phyloP scores from a whole-genome alignment of 2,888 invertebrate genomes.

The Rhagonycha lutea region DNA sequence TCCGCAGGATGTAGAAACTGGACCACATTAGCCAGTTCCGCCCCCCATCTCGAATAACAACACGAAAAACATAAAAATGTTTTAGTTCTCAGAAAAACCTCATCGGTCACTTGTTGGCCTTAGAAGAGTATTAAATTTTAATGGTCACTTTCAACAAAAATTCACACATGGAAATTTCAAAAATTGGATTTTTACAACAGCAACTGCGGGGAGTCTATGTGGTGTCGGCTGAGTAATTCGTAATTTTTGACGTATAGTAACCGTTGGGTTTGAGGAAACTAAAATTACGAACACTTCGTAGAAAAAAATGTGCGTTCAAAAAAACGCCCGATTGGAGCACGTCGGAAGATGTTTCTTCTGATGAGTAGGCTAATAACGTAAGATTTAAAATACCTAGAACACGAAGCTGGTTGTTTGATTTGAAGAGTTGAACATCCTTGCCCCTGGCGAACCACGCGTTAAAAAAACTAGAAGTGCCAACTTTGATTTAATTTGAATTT shows the following conservation, averaged over 20 bases:
- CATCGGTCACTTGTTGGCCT: not conserved
- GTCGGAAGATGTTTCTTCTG: not conserved
- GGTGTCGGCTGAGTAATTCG: no score
- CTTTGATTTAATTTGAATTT: slow-evolving; percentile 18
- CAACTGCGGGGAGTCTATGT: not conserved
- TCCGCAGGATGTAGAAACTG: not conserved
- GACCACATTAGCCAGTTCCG: not conserved
- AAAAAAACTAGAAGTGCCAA: slow-evolving; percentile 17
- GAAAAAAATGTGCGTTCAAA: not conserved
- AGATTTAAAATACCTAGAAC: not conserved
- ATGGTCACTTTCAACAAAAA: not conserved
- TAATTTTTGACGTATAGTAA: no score
- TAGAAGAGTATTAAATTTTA: not conserved
- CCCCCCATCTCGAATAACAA: not conserved
- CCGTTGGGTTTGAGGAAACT: no score
- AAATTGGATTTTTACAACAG: not conserved
- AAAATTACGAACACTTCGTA: no score
- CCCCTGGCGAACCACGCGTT: slow-evolving; percentile 18
- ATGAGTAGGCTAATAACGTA: not conserved
- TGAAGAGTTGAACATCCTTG: slow-evolving; percentile 30
- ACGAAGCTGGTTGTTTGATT: not conserved
- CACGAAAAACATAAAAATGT: not conserved
- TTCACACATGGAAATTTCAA: not conserved
- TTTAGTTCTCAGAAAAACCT: not conserved
- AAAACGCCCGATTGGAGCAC: not conserved